These are phyloP conservation scores for Margaritifera margaritifera DNA, from an alignment of 2,888 invertebrate genomes.

Conservation along the genomic window DNA sequence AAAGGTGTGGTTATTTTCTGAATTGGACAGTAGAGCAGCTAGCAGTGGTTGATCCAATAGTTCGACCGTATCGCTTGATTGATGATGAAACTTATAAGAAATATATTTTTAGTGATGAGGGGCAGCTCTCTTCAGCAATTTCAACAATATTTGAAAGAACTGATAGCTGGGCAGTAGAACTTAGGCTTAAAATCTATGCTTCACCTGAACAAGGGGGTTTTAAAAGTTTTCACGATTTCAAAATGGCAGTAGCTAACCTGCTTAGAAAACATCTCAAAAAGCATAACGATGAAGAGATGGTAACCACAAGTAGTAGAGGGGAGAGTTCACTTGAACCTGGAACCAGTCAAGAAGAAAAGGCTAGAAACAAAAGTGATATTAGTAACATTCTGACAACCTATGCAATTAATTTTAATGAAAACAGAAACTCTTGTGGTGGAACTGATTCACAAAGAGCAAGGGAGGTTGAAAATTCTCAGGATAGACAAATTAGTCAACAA, in stretches of 20 bases:
- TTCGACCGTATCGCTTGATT: conserved; percentile 30
- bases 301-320: no score
- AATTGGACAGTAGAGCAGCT: conserved; percentile 44
- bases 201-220: conserved; percentile 10
- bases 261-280: conserved; percentile 6
- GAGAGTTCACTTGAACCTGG: no score
- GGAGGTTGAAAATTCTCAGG: no score
- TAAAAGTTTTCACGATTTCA: conserved; percentile 4
- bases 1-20: conserved; percentile 47
- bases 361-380: no score
- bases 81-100: conserved; percentile 26
- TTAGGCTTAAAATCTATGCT: conserved; percentile 5
- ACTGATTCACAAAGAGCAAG: no score
- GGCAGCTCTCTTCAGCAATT: conserved; percentile 9
- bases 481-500: no score
- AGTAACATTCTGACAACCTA: no score
- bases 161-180: conserved; percentile 11
- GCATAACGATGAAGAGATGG: no score
- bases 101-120: conserved; percentile 39
- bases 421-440: no score
- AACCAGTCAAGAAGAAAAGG: no score
- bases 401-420: no score
- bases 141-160: conserved; percentile 10
- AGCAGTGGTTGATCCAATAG: conserved; percentile 17
- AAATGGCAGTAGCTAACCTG: conserved; percentile 4